Conservation (phyloP, 2,888 invertebrate species). For the Druceiella hillmani region DNA sequence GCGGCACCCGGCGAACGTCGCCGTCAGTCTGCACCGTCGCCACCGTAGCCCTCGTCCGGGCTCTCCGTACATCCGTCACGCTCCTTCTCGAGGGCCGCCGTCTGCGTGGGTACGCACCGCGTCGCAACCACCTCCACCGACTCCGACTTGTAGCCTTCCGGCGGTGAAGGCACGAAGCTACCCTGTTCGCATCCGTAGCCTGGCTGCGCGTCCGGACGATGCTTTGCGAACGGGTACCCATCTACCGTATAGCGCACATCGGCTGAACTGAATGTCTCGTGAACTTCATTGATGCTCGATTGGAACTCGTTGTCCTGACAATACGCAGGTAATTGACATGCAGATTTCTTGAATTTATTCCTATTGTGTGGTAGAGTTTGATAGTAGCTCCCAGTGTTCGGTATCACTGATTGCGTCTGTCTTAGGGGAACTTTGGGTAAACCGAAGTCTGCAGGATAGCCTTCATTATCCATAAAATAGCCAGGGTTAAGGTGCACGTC, state of each 20-base stretch:
- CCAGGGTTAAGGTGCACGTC: conserved; percentile 71
- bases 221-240: conserved; percentile 65
- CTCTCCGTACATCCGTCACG: conserved; percentile 64
- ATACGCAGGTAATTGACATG: too few species aligned
- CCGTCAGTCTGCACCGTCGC: too few species aligned
- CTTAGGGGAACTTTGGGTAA: conserved; percentile 59
- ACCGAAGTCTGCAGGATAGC: conserved; percentile 74
- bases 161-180: conserved; percentile 62
- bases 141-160: conserved; percentile 63
- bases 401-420: conserved; percentile 38
- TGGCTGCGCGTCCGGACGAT: conserved; percentile 46
- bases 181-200: conserved; percentile 46
- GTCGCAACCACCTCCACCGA: conserved; percentile 50
- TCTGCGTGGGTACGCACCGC: conserved; percentile 49
- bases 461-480: conserved; percentile 72
- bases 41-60: conserved; percentile 84
- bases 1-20: too few species aligned
- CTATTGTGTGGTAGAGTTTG: conserved; percentile 74
- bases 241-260: conserved; percentile 74
- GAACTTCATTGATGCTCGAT: conserved; percentile 36
- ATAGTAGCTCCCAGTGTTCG: conserved; percentile 56
- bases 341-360: conserved; percentile 50
- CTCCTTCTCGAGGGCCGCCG: conserved; percentile 46
- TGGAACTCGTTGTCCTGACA: conserved; percentile 49
- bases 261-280: conserved; percentile 41